These are phyloP conservation scores for Canis aureus DNA, from an alignment of 2,113 vertebrate genomes.

Conservation along the genomic window DNA sequence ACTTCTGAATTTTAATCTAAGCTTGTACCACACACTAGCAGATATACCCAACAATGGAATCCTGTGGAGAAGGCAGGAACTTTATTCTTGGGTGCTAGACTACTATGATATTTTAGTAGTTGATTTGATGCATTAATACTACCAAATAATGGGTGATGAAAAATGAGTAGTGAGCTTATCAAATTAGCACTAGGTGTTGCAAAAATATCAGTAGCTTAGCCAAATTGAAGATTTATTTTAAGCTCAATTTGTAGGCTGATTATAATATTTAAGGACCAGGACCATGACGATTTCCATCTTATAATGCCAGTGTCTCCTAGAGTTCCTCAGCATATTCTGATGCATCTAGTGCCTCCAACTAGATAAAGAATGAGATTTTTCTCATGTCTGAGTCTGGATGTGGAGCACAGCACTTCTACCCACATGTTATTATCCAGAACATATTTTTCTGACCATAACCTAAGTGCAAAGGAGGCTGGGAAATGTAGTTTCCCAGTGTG, in stretches of 20 bases:
- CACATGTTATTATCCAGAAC: neutral
- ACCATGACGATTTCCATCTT: neutral
- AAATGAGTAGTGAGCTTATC: neutral
- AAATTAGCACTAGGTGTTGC: neutral
- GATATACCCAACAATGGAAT: neutral
- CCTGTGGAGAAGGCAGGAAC: neutral
- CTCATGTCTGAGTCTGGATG: neutral
- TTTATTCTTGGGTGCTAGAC: neutral
- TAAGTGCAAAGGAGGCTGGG: neutral
- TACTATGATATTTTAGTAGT: neutral
- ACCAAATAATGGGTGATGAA: neutral
- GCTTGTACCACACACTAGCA: neutral
- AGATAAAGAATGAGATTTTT: neutral
- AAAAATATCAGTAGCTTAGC: neutral
- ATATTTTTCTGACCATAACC: neutral
- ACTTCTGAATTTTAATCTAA: neutral
- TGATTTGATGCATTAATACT: neutral
- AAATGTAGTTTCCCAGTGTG: conserved; percentile 24
- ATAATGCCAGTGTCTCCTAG: neutral
- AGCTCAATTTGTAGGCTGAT: neutral
- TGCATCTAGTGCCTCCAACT: neutral
- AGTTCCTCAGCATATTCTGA: neutral
- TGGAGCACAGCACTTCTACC: neutral
- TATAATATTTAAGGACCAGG: neutral
- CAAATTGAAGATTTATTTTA: neutral